A percentile compares a stretch with the other conserved stretches of the same genome.
These are phyloP conservation scores for Seladonia tumulorum DNA, from an alignment of 2,888 invertebrate species.

Conservation along the genomic window DNA sequence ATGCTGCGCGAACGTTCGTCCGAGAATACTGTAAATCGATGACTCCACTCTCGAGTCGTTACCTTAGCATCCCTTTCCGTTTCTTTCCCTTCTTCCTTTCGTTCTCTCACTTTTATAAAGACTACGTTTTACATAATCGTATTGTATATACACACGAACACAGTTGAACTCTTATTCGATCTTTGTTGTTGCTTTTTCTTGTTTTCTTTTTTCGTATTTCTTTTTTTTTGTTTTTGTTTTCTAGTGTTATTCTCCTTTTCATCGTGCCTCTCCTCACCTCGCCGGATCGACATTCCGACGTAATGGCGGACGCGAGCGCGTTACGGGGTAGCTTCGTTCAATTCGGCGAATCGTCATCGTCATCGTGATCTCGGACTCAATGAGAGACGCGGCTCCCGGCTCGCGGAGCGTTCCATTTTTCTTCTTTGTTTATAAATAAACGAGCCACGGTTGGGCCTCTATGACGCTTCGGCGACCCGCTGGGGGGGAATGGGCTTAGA, in stretches of 20 bases:
- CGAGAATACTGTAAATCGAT: conserved; percentile 28
- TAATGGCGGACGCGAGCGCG: background rate
- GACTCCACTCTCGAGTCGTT: conserved; percentile 32
- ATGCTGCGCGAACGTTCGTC: conserved; percentile 24
- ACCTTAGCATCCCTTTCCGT: background rate
- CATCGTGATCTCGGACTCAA: conserved; percentile 54
- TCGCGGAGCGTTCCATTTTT: conserved; percentile 69
- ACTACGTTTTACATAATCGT: conserved; percentile 55
- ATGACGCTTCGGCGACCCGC: conserved; percentile 32
- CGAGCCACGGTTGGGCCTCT: conserved; percentile 52
- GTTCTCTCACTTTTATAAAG: conserved; percentile 30
- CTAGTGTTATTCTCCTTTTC: background rate
- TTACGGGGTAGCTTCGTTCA: conserved; percentile 35
- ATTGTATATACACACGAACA: conserved; percentile 60
- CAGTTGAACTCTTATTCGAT: conserved; percentile 34
- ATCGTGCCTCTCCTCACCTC: conserved; percentile 9
- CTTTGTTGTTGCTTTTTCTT: background rate
- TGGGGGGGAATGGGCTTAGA: conserved; percentile 5
- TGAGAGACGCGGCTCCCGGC: conserved; percentile 32
- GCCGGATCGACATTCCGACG: background rate
- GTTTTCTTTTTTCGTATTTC: background rate
- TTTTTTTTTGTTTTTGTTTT: background rate
- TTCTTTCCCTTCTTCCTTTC: background rate
- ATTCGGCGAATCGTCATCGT: conserved; percentile 62
- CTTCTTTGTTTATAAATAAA: conserved; percentile 79